Evolutionary conservation across 1,140 invertebrate species (phyloP).

Genomic region (Dendroctonus valens): DNA sequence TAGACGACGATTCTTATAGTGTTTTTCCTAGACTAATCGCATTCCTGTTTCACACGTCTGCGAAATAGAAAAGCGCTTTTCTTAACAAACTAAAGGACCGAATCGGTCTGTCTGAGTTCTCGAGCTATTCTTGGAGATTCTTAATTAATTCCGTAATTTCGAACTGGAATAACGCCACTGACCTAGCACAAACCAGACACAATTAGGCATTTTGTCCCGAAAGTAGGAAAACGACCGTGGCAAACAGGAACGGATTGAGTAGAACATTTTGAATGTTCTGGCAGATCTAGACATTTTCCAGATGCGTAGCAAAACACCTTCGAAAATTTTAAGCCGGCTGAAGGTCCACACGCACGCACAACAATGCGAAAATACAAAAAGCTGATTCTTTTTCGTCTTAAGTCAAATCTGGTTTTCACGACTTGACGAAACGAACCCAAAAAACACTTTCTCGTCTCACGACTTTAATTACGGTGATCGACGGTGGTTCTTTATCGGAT

Average conservation of each 20-base stretch:
- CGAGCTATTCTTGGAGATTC: constrained; percentile 21
- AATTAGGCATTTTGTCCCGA: constrained; percentile 26
- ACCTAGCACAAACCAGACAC: constrained; percentile 31
- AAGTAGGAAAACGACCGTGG: constrained; percentile 7
- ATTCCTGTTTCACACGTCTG: constrained; percentile 30
- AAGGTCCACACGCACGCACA: no score
- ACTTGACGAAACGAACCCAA: constrained; percentile 8
- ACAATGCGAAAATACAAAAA: constrained; percentile 7
- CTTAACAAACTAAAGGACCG: constrained; percentile 33
- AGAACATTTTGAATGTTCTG: neutral
- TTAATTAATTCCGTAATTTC: constrained; percentile 32
- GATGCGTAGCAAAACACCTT: no score
- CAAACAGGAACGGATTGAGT: neutral
- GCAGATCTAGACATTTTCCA: neutral
- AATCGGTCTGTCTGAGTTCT: constrained; percentile 18
- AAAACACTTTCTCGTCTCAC: constrained; percentile 20
- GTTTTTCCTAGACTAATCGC: constrained; percentile 30
- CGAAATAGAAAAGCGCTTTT: constrained; percentile 33
- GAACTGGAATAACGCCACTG: constrained; percentile 25
- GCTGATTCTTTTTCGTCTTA: constrained; percentile 8
- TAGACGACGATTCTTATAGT: constrained; percentile 7
- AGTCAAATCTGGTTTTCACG: constrained; percentile 17
- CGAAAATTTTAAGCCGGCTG: no score
- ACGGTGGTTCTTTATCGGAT: constrained; percentile 17
- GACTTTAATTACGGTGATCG: constrained; percentile 22